Evolutionary conservation across 2,113 vertebrate species (phyloP).

Genomic region (Bambusicola thoracicus): DNA sequence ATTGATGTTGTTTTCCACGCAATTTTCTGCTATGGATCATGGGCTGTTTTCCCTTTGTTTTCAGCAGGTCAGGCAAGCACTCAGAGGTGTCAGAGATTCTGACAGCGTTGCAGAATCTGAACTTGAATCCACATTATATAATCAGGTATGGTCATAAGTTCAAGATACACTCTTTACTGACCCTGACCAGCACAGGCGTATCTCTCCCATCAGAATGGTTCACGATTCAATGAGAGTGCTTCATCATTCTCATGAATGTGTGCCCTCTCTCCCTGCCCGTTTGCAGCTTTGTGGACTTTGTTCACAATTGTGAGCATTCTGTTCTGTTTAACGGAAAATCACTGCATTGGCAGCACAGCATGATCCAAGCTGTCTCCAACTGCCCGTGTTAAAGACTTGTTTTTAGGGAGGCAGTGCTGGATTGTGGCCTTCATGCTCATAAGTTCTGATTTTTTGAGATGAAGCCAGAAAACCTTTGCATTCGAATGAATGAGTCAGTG

Average conservation of each 20-base stretch:
- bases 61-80: conserved; percentile 60
- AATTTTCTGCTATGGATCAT: background rate
- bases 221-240: accelerated
- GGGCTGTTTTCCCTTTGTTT: background rate
- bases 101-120: conserved; percentile 82
- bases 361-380: background rate
- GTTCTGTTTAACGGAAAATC: background rate
- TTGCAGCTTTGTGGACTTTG: background rate
- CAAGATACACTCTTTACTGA: background rate
- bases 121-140: conserved; percentile 72
- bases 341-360: background rate
- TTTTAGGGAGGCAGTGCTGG: background rate
- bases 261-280: background rate
- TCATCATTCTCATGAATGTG: background rate
- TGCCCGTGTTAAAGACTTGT: background rate
- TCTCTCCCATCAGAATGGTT: background rate
- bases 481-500: background rate
- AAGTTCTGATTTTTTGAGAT: background rate
- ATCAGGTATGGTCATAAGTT: conserved; percentile 70
- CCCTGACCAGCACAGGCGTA: background rate
- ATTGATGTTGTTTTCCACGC: background rate
- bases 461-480: background rate
- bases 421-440: background rate
- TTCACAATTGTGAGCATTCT: background rate
- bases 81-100: conserved; percentile 75